phyloP scores from a whole-genome alignment of 2,113 vertebrate genomes.

The Nerophis lumbriciformis region DNA sequence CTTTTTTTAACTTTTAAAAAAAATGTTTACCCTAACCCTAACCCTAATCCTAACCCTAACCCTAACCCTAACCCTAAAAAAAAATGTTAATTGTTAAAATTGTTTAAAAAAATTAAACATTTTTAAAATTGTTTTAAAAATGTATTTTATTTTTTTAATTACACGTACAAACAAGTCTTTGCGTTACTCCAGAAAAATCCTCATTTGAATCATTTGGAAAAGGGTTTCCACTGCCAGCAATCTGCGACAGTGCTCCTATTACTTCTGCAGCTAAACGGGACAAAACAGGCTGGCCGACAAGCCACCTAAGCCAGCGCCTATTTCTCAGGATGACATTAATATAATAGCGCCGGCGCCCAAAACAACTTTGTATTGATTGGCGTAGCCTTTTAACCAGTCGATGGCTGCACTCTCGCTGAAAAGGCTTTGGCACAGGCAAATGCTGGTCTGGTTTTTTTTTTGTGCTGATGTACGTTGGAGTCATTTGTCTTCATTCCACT shows the following conservation, averaged over 20 bases:
- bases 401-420: slow-evolving; percentile 65
- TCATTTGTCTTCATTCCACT: slow-evolving; percentile 15
- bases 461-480: slow-evolving; percentile 8
- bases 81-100: no score
- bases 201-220: slow-evolving; percentile 11
- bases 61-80: no score
- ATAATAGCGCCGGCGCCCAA: slow-evolving; percentile 69
- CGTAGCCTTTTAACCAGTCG: slow-evolving; percentile 72
- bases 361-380: slow-evolving; percentile 74
- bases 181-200: background rate
- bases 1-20: no score
- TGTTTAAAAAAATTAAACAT: no score
- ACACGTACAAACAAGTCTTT: no score
- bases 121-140: no score
- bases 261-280: slow-evolving; percentile 50
- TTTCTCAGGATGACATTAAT: slow-evolving; percentile 74
- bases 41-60: no score
- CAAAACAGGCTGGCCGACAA: slow-evolving; percentile 58
- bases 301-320: slow-evolving; percentile 66
- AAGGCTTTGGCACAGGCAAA: slow-evolving; percentile 49
- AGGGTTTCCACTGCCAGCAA: slow-evolving; percentile 16
- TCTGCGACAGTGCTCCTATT: slow-evolving; percentile 29
- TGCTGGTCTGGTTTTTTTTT: slow-evolving; percentile 21
- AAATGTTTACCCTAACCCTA: no score
- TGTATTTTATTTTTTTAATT: no score